phyloP scores from a whole-genome alignment of 2,113 vertebrate species.

The Catharus minimus region DNA sequence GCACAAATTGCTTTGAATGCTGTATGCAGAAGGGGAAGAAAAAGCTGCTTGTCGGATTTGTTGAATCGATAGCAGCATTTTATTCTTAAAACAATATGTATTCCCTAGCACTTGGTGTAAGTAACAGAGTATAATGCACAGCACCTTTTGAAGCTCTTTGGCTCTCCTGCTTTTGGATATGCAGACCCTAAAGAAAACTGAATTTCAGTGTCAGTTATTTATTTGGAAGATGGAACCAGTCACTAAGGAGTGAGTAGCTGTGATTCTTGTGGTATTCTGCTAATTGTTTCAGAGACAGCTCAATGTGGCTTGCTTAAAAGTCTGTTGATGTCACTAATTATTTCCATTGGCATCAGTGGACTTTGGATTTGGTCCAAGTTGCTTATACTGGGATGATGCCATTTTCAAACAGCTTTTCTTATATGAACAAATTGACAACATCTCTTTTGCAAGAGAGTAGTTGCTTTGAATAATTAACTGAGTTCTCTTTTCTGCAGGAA shows the following conservation, averaged over 20 bases:
- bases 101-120: conserved; percentile 20
- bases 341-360: background rate
- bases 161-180: background rate
- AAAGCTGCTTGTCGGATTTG: background rate
- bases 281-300: background rate
- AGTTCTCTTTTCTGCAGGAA: conserved; percentile 78
- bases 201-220: conserved; percentile 14
- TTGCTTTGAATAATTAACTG: conserved; percentile 37
- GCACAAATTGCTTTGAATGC: conserved; percentile 52
- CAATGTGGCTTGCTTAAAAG: background rate
- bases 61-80: conserved; percentile 1
- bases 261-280: conserved; percentile 9
- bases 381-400: background rate
- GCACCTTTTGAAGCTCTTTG: conserved; percentile 26
- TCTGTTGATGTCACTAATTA: background rate
- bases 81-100: background rate
- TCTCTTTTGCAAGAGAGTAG: background rate
- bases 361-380: background rate
- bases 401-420: background rate
- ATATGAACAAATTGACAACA: background rate
- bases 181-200: conserved; percentile 7
- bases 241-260: conserved; percentile 26
- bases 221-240: conserved; percentile 23
- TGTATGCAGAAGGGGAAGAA: background rate
- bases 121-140: background rate